These are phyloP conservation scores for Choreutis nemorana DNA, from an alignment of 2,888 invertebrate species.

Conservation along the genomic window DNA sequence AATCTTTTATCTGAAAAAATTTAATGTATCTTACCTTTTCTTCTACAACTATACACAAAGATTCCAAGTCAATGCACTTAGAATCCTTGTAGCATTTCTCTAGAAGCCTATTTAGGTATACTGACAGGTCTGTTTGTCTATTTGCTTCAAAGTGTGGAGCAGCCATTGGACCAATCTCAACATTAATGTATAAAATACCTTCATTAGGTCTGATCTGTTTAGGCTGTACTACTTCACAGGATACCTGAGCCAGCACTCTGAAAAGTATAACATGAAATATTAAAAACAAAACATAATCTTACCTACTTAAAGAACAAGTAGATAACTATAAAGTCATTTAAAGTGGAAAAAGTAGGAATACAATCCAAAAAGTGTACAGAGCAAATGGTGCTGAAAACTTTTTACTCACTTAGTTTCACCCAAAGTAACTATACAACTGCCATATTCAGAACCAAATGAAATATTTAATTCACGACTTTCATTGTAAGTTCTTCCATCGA, in stretches of 20 bases:
- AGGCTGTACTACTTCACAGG: conserved; percentile 87
- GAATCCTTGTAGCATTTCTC: conserved; percentile 93
- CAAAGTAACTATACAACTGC: conserved; percentile 78
- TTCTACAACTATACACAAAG: conserved; percentile 91
- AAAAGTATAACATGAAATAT: conserved; percentile 14
- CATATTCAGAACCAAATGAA: conserved; percentile 84
- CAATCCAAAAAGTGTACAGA: too few species aligned
- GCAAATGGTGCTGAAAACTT: too few species aligned
- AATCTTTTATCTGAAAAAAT: neutral
- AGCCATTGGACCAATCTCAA: conserved; percentile 88
- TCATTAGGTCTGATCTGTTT: conserved; percentile 88
- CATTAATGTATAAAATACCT: conserved; percentile 84
- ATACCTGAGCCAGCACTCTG: conserved; percentile 87
- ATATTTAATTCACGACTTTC: conserved; percentile 77
- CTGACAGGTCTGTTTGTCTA: conserved; percentile 73
- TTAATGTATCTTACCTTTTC: conserved; percentile 72
- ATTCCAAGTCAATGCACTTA: conserved; percentile 90
- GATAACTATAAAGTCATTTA: too few species aligned
- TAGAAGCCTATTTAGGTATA: conserved; percentile 80
- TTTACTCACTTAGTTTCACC: conserved; percentile 77
- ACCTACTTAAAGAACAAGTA: too few species aligned
- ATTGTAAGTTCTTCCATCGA: conserved; percentile 80
- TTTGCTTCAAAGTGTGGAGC: conserved; percentile 85
- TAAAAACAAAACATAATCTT: neutral
- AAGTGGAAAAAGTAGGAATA: too few species aligned